A percentile compares a stretch with the other conserved stretches of the same genome.
These are phyloP conservation scores for Anguilla rostrata DNA, from an alignment of 2,113 vertebrate species.

Conservation along the genomic window DNA sequence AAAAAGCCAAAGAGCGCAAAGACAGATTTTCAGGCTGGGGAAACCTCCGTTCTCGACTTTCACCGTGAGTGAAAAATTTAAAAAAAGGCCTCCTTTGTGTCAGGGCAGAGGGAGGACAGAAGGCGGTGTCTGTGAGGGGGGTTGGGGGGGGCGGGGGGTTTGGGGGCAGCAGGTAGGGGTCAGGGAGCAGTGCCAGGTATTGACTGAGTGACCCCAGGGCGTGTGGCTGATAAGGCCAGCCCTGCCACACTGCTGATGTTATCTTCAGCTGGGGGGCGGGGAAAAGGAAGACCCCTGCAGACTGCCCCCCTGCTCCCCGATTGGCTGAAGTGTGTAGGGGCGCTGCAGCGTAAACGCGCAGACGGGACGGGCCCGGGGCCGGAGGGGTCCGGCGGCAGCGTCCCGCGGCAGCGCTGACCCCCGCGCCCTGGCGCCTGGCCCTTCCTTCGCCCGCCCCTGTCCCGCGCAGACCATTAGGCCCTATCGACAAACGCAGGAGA, in stretches of 20 bases:
- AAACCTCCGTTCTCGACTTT: neutral
- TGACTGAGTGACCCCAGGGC: slow-evolving; percentile 53
- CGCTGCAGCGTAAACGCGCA: slow-evolving; percentile 46
- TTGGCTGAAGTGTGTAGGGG: neutral
- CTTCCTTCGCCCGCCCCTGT: slow-evolving; percentile 48
- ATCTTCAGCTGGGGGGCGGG: slow-evolving; percentile 46
- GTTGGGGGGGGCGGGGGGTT: neutral
- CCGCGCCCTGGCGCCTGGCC: slow-evolving; percentile 58
- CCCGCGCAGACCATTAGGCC: slow-evolving; percentile 63
- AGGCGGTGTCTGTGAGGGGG: neutral
- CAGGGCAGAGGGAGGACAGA: neutral
- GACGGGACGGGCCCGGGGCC: slow-evolving; percentile 22
- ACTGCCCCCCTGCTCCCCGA: slow-evolving; percentile 31
- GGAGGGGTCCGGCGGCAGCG: neutral
- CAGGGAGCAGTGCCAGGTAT: slow-evolving; percentile 58
- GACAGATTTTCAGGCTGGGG: neutral
- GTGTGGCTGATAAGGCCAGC: slow-evolving; percentile 53
- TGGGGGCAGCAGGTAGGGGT: slow-evolving; percentile 58
- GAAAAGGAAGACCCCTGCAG: slow-evolving; percentile 39
- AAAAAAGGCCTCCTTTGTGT: neutral
- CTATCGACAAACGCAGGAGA: slow-evolving; percentile 61
- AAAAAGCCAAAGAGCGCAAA: neutral
- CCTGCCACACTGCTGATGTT: slow-evolving; percentile 45
- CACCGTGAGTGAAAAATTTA: neutral
- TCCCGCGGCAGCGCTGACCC: slow-evolving; percentile 49